phyloP scores from a whole-genome alignment of 2,113 vertebrate genomes.

The Sorex araneus region DNA sequence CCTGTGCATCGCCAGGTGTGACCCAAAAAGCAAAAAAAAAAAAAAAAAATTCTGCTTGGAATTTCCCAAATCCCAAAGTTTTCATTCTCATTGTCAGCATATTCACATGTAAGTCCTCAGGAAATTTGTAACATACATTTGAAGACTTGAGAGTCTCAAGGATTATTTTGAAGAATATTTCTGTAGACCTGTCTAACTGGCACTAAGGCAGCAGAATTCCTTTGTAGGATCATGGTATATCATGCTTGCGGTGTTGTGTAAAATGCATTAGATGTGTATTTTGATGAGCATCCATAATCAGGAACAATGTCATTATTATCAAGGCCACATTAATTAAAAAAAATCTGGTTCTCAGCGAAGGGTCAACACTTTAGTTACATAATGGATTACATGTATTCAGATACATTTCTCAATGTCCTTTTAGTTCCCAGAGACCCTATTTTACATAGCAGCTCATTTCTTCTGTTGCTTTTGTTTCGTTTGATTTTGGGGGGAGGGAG shows the following conservation, averaged over 20 bases:
- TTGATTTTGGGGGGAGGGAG: no score
- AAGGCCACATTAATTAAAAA: background rate
- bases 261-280: background rate
- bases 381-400: background rate
- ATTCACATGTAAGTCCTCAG: background rate
- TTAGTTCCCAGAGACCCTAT: slow-evolving; percentile 12
- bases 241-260: no score
- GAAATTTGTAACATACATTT: background rate
- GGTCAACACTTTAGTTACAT: slow-evolving; percentile 6
- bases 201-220: background rate
- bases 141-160: background rate
- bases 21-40: no score
- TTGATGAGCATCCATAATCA: background rate
- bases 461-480: no score
- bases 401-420: slow-evolving; percentile 5
- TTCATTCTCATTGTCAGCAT: slow-evolving; percentile 35
- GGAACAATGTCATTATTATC: background rate
- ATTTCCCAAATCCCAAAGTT: background rate
- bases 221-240: background rate
- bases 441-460: background rate
- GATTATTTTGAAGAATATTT: slow-evolving; percentile 40
- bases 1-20: no score
- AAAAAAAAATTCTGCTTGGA: no score
- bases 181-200: background rate
- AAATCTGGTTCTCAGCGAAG: slow-evolving; percentile 31